Percentiles rank a stretch among this genome's conserved stretches.
Evolutionary conservation across 2,113 vertebrate genomes (phyloP).

Genomic region (Antennarius striatus): DNA sequence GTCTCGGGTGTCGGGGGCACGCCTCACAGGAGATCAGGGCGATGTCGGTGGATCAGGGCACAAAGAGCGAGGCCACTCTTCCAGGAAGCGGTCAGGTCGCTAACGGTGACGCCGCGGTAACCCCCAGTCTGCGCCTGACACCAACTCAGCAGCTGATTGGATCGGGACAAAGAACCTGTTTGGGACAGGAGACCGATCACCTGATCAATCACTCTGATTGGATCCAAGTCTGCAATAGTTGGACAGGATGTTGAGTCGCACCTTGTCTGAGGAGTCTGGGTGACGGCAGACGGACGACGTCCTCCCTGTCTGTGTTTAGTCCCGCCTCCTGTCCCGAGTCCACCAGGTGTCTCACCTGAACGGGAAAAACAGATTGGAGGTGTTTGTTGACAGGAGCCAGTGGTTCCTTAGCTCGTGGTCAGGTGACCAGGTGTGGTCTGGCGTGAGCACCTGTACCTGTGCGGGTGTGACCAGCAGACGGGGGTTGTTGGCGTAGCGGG

Average conservation of each 20-base stretch:
- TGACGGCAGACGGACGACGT: constrained; percentile 77
- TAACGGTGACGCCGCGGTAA: constrained; percentile 85
- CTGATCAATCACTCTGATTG: not conserved
- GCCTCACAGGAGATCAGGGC: constrained; percentile 93
- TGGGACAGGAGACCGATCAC: not conserved
- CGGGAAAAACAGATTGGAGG: not conserved
- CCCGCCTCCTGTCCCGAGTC: constrained; percentile 86
- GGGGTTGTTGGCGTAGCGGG: constrained; percentile 89
- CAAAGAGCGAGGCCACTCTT: constrained; percentile 93
- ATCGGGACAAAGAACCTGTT: constrained; percentile 87
- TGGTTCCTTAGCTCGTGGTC: too few relatives aligned
- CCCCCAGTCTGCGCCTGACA: constrained; percentile 92
- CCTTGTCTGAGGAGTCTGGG: constrained; percentile 83
- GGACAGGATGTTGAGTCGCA: constrained; percentile 38
- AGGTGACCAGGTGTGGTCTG: too few relatives aligned
- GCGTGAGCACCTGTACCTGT: constrained; percentile 80
- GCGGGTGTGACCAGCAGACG: constrained; percentile 83
- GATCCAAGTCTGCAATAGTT: too few relatives aligned
- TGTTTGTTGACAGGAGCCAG: too few relatives aligned
- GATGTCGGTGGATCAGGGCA: constrained; percentile 90
- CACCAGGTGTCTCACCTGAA: constrained; percentile 90
- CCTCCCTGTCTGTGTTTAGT: constrained; percentile 75
- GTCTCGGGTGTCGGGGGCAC: too few relatives aligned
- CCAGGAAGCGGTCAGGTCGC: constrained; percentile 92
- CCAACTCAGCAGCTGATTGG: constrained; percentile 90